Evolutionary conservation across 2,888 invertebrate genomes (phyloP).

Genomic region (Toxonevra muliebris): DNA sequence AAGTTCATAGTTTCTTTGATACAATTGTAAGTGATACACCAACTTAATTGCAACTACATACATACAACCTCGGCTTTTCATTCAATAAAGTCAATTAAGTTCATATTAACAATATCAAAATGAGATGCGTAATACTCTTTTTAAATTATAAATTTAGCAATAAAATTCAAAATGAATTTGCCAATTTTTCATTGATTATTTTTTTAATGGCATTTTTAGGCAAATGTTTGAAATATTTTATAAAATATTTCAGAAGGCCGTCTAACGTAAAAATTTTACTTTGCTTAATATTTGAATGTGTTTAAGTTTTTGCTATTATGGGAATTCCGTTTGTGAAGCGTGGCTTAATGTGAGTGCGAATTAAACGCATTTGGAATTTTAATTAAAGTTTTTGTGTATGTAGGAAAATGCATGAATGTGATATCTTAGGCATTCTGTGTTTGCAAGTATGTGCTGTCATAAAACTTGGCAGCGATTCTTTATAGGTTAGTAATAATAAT

Average conservation of each 20-base stretch:
- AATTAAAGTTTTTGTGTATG: not conserved
- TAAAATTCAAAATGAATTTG: not conserved
- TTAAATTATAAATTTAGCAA: no score
- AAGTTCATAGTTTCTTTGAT: no score
- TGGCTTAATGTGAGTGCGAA: conserved; percentile 6
- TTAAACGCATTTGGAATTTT: not conserved
- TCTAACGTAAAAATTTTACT: not conserved
- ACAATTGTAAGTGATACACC: no score
- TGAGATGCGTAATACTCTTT: no score
- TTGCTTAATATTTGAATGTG: not conserved
- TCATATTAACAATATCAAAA: no score
- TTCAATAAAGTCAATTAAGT: no score
- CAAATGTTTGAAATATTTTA: not conserved
- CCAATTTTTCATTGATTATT: not conserved
- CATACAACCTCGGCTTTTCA: no score
- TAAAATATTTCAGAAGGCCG: not conserved
- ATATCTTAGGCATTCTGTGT: no score
- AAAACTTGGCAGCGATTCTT: conserved; percentile 30
- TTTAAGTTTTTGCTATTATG: conserved; percentile 5
- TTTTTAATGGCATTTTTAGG: no score
- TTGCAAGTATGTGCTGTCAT: not conserved
- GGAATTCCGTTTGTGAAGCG: conserved; percentile 21
- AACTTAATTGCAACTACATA: no score
- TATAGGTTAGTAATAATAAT: conserved; percentile 20
- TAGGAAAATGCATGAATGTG: no score